phyloP scores from a whole-genome alignment of 2,113 vertebrate species.

The Sinocyclocheilus grahami region DNA sequence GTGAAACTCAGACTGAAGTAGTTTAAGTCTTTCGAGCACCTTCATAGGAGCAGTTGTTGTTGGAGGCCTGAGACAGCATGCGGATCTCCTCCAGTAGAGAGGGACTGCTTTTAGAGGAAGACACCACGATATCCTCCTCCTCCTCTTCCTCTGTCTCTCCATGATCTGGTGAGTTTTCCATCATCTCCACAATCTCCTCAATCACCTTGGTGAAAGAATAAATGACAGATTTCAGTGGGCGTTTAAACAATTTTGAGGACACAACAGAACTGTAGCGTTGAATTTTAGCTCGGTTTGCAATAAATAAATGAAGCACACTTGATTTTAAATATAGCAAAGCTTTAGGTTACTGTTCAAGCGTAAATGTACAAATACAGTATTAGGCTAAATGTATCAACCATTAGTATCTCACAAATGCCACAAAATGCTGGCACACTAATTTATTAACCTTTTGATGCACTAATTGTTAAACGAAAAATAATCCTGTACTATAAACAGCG shows the following conservation, averaged over 20 bases:
- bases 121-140: constrained; percentile 80
- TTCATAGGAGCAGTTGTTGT: constrained; percentile 90
- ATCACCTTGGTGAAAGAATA: constrained; percentile 79
- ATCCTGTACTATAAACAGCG: too few relatives aligned
- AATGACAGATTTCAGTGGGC: background rate
- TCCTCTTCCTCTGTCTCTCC: constrained; percentile 84
- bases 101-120: constrained; percentile 78
- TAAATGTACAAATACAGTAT: background rate
- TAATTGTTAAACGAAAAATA: constrained; percentile 56
- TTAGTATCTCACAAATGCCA: too few relatives aligned
- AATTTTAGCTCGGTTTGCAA: background rate
- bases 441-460: too few relatives aligned
- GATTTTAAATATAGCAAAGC: constrained; percentile 1
- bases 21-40: constrained; percentile 65
- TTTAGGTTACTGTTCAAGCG: background rate
- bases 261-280: background rate
- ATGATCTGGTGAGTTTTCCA: constrained; percentile 92
- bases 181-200: constrained; percentile 95
- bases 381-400: too few relatives aligned
- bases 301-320: background rate
- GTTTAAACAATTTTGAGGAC: background rate
- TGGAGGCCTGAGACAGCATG: constrained; percentile 83
- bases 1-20: too few relatives aligned
- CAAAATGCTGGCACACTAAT: constrained; percentile 68
- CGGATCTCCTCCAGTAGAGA: constrained; percentile 88